A percentile compares a stretch with the other conserved stretches of the same genome.
Evolutionary conservation across 2,888 invertebrate genomes (phyloP).

Genomic region (Chloroclystis v-ata): DNA sequence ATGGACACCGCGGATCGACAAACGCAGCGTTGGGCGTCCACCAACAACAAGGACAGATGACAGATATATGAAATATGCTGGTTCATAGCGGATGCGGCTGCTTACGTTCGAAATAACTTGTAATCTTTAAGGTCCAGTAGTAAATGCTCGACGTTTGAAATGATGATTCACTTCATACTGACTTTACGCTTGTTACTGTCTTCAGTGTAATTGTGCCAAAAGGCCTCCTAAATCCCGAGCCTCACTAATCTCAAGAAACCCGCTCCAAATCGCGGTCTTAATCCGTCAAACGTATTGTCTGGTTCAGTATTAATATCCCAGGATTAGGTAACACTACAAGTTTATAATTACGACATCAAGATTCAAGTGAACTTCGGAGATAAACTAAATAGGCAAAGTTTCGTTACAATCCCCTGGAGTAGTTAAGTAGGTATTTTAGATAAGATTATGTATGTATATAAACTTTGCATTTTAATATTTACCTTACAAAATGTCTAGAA

Average conservation of each 20-base stretch:
- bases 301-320: conserved; percentile 24
- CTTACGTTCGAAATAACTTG: too few relatives aligned
- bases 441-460: not conserved
- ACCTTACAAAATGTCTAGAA: too few relatives aligned
- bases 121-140: too few relatives aligned
- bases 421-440: conserved; percentile 1
- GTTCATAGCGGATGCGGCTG: too few relatives aligned
- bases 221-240: conserved; percentile 45
- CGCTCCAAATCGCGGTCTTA: conserved; percentile 29
- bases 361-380: not conserved
- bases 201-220: conserved; percentile 17
- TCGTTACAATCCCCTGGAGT: not conserved
- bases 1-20: too few relatives aligned
- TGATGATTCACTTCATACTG: too few relatives aligned
- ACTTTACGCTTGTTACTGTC: not conserved
- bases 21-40: too few relatives aligned
- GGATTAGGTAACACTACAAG: conserved; percentile 16
- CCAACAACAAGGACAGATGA: too few relatives aligned
- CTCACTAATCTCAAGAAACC: conserved; percentile 27
- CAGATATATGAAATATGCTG: too few relatives aligned
- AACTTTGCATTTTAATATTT: too few relatives aligned
- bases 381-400: conserved; percentile 1
- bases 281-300: conserved; percentile 34
- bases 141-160: too few relatives aligned
- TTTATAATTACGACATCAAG: conserved; percentile 9